Base-by-base conservation (phyloP, 2,797 vertebrate genomes). In the Vireo griseus region DNA sequence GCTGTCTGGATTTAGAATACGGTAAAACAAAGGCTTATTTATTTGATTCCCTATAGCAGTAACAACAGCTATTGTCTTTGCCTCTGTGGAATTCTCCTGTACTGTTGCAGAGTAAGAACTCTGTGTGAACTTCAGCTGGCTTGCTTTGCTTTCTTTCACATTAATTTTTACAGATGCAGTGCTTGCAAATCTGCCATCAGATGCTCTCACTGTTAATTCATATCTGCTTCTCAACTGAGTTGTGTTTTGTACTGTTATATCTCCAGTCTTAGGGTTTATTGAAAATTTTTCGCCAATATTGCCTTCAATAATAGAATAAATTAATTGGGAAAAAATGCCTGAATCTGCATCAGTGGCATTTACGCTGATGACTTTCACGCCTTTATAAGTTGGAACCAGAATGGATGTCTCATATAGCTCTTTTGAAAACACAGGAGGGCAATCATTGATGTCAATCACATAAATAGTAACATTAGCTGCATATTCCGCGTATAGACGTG, bases 261-360 rank as follows among this genome's bases (percentile, higher is more conserved):
- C 96, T 18, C 99, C 99, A 10, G 97, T 98, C 77, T 95, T 96
- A 8, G 97, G 96, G 96, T 99, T 98, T 58, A 99, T 98, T 88
- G 96, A 98, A 95, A 99, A 99, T 97, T 99, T 99, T 90, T 99
- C 99, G 52, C 99, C 99, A 18, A 99, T 99, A 91, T 99, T 99
- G 71, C 99, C 99, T 93, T 99, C 99, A 2, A 98, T 98, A 93
- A 99, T 99, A 62, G 99, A 99, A 97, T 99, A 99, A 61, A 99
- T 97, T 29, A 99, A 96, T 90, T 98, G 98, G 18, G 99, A 98
- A 95, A 99, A 99, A 11, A 98, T 95, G 29, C 97, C 97, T 8
- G 99, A 99, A 96, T 99, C 99, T 0, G 98, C 97, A 97, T 99
- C 99, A 19, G 98, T 98, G 24, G 99, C 99, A 39, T 99, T 99